Evolutionary conservation across 2,797 vertebrate species (phyloP).

Genomic region (Hephaestus fuliginosus): DNA sequence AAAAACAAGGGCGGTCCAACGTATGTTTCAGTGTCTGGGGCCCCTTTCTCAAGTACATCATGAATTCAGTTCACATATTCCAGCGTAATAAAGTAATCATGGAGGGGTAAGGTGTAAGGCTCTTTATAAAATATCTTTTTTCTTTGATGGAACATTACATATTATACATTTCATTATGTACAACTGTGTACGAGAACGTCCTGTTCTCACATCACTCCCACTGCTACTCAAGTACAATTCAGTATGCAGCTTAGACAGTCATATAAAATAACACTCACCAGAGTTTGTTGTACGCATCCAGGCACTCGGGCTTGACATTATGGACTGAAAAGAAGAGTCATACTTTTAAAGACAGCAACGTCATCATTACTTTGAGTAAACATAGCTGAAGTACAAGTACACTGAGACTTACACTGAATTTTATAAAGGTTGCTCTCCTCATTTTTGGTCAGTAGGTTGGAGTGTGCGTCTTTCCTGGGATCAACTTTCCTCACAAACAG

Average conservation of each 20-base stretch:
- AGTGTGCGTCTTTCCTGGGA: slow-evolving; percentile 96
- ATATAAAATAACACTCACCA: slow-evolving; percentile 87
- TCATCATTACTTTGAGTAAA: neutral
- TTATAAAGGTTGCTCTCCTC: slow-evolving; percentile 98
- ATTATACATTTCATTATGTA: too few species aligned
- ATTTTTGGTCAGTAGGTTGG: slow-evolving; percentile 94
- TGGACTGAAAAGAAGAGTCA: slow-evolving; percentile 89
- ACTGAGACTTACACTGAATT: slow-evolving; percentile 88
- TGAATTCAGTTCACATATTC: neutral
- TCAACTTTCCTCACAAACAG: slow-evolving; percentile 98
- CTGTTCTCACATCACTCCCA: neutral
- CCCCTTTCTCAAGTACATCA: neutral
- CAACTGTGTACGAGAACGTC: neutral
- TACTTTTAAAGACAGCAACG: neutral
- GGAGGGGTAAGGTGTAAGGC: neutral
- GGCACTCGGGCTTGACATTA: slow-evolving; percentile 97
- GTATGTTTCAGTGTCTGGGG: neutral
- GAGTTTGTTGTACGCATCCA: slow-evolving; percentile 96
- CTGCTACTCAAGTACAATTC: neutral
- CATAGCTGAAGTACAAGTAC: neutral
- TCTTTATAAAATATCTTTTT: neutral
- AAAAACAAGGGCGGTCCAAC: neutral
- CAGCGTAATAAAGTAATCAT: too few species aligned
- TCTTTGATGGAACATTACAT: neutral
- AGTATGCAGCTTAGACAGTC: neutral